Conservation (phyloP, 2,888 invertebrate species). For the Synanthedon tipuliformis region DNA sequence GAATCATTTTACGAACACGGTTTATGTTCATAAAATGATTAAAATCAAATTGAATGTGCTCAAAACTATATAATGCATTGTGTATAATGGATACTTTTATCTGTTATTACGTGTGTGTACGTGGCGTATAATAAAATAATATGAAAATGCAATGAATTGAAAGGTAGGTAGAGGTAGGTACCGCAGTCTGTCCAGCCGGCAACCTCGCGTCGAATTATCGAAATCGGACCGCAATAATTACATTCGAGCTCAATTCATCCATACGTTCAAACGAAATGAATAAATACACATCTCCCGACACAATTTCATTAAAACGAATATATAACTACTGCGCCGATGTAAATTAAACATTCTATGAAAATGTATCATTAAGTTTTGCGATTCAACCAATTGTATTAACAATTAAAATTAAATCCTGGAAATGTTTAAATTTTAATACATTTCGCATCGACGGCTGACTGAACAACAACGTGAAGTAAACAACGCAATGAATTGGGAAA, state of each 20-base stretch:
- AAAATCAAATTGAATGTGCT: too few relatives aligned
- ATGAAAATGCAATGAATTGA: constrained; percentile 63
- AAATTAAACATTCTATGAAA: not conserved
- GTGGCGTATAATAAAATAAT: constrained; percentile 53
- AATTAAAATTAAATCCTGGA: not conserved
- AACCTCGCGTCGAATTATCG: constrained; percentile 62
- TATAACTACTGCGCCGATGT: constrained; percentile 8
- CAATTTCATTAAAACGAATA: constrained; percentile 45
- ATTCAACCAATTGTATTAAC: not conserved
- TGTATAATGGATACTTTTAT: constrained; percentile 22
- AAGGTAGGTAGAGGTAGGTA: constrained; percentile 25
- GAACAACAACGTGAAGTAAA: not conserved
- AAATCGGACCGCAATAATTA: constrained; percentile 66
- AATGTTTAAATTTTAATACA: not conserved
- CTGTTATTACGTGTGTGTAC: constrained; percentile 32
- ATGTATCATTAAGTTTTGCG: not conserved
- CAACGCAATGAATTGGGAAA: constrained; percentile 26
- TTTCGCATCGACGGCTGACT: not conserved
- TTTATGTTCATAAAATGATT: too few relatives aligned
- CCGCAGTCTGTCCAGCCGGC: constrained; percentile 50
- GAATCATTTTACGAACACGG: too few relatives aligned
- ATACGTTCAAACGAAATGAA: constrained; percentile 39
- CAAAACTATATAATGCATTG: not conserved
- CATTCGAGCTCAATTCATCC: constrained; percentile 55
- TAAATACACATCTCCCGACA: constrained; percentile 46